Evolutionary conservation across 2,888 invertebrate species (phyloP).

Genomic region (Coelopa pilipes): DNA sequence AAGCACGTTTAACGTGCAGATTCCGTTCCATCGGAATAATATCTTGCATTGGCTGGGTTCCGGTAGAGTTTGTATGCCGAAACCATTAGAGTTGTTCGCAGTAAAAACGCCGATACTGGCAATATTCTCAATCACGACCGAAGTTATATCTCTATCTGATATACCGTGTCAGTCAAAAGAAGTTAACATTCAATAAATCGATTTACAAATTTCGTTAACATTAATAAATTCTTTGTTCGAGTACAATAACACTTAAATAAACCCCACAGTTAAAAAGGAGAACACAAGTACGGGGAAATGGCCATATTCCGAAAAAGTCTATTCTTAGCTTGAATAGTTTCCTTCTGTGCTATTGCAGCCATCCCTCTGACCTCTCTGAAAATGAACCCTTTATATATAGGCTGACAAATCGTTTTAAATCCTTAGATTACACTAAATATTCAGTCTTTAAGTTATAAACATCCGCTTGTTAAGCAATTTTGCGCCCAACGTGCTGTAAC

Average conservation of each 20-base stretch:
- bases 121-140: too few species aligned
- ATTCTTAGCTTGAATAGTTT: not conserved
- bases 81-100: too few species aligned
- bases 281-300: not conserved
- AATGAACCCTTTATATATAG: slow-evolving; percentile 27
- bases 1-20: too few species aligned
- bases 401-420: slow-evolving; percentile 36
- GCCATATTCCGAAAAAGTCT: not conserved
- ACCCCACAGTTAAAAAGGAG: not conserved
- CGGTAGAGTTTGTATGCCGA: too few species aligned
- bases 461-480: slow-evolving; percentile 66
- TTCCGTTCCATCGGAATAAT: too few species aligned
- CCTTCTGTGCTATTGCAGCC: not conserved
- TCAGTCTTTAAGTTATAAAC: slow-evolving; percentile 66
- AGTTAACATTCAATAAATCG: too few species aligned
- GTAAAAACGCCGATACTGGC: too few species aligned
- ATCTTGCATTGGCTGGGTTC: too few species aligned
- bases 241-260: not conserved
- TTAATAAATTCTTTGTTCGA: not conserved
- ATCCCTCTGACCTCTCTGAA: slow-evolving; percentile 8
- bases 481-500: slow-evolving; percentile 62
- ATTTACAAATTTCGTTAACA: too few species aligned
- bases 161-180: too few species aligned
- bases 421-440: slow-evolving; percentile 61
- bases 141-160: too few species aligned